Base-by-base conservation (phyloP, 1,140 invertebrate species). In the Archivesica marissinica region DNA sequence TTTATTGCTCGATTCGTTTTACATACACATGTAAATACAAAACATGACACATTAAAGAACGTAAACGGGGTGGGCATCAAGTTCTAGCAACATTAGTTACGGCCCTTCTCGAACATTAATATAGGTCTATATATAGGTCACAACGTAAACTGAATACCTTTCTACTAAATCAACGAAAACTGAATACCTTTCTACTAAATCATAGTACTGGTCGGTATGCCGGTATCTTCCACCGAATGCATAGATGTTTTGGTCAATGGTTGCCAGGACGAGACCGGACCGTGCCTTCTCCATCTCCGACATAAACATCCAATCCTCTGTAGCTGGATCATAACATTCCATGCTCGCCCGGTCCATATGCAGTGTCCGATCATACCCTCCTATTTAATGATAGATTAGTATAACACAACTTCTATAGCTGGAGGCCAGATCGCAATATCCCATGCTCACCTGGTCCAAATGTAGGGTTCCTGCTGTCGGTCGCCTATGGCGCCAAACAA, bases 241-340 rank as follows among this genome's bases (percentile, higher is more conserved):
- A 81, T 90, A 94, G 33, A 93, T 89, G 68, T 87, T 91, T 52
- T 93, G 90, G 56, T 93, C 93, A 15, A 93, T 87, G 25, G 91
- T 87, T 25, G 93, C 91, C 50, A 93, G 82, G 1, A 88, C 87
- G 44, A 93, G 85, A 44, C 93, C 93, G 9, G 93, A 93, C 23
- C 93, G 85, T 7, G 91, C 91, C 77, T 93, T 93, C 74, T 92
- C 92, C 93, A 93, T 93, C 78, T 92, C 93, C 20, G 92, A 92
- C 28, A 91, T 91, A 87, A 93, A 92, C 25, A 90, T 90, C 93
- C 93, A 93, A 17, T 93, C 91, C 39, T 92, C 89, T 0, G 88
- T 89, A 11, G 89, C 87, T 0, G 92, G 92, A 72, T 93, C 93
- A 59, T 88, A 93, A 77, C 92, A 92, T 80, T 93, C 93, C 54